Evolutionary conservation across 2,113 vertebrate species (phyloP).

Genomic region (Mus musculus): DNA sequence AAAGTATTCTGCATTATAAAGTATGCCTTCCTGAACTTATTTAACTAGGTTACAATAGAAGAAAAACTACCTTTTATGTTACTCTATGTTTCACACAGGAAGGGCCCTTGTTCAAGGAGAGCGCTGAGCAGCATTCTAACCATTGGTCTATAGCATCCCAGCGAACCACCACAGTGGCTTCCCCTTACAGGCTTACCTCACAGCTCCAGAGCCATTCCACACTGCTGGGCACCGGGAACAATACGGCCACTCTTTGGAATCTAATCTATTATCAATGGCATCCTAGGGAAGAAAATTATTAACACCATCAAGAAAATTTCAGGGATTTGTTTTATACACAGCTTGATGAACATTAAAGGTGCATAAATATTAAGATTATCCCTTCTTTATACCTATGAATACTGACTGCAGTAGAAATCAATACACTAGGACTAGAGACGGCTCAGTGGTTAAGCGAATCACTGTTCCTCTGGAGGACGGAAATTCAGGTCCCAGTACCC

Average conservation of each 20-base stretch:
- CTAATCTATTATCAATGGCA: constrained; percentile 96
- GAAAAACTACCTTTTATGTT: not conserved
- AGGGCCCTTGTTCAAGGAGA: not conserved
- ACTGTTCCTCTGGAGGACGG: not conserved
- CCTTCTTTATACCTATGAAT: constrained; percentile 38
- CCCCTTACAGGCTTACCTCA: constrained; percentile 88
- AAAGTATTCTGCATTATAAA: constrained; percentile 22
- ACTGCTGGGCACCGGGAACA: constrained; percentile 93
- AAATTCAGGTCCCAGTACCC: not conserved
- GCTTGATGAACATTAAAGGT: constrained; percentile 5
- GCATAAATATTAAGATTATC: not conserved
- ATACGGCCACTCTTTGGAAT: constrained; percentile 95
- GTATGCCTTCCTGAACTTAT: not conserved
- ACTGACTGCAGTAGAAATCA: constrained; percentile 48
- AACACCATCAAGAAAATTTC: constrained; percentile 48
- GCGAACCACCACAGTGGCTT: constrained; percentile 1
- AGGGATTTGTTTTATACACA: constrained; percentile 17
- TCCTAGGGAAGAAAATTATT: constrained; percentile 86
- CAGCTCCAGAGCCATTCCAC: constrained; percentile 96
- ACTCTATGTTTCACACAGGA: not conserved
- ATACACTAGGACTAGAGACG: not conserved
- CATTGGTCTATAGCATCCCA: not conserved
- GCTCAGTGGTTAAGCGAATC: not conserved
- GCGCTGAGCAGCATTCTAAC: not conserved
- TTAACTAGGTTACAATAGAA: not conserved